phyloP scores from a whole-genome alignment of 2,113 vertebrate species.

The Rissa tridactyla region DNA sequence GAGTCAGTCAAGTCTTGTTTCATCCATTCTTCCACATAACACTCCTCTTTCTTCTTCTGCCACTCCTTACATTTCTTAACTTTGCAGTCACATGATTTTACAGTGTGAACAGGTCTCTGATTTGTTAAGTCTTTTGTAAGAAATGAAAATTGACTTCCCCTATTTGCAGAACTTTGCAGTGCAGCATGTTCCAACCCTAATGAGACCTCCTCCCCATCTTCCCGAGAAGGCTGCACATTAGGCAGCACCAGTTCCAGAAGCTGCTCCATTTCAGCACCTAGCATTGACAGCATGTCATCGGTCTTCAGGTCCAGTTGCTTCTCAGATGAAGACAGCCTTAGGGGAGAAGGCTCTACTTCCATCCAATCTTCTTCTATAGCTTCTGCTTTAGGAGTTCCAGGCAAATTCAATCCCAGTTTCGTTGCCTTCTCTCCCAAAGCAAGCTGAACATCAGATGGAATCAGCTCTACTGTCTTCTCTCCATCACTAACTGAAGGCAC shows the following conservation, averaged over 20 bases:
- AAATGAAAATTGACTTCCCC: neutral
- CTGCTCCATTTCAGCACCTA: neutral
- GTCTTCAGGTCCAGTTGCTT: neutral
- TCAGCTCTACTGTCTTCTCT: neutral
- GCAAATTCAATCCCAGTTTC: neutral
- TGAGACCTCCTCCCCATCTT: neutral
- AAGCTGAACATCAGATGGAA: neutral
- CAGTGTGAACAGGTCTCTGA: neutral
- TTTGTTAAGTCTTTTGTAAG: neutral
- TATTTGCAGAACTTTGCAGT: neutral
- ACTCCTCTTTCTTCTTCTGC: neutral
- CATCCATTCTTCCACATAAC: neutral
- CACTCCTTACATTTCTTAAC: neutral
- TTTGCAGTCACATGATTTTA: neutral
- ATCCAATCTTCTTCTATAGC: neutral
- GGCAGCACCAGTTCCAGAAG: neutral
- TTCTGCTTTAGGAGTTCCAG: constrained; percentile 12
- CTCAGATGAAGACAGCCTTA: neutral
- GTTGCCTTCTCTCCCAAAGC: neutral
- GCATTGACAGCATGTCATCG: neutral
- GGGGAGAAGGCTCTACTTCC: neutral
- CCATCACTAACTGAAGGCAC: neutral
- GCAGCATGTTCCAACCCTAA: neutral
- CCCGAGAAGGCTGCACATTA: neutral
- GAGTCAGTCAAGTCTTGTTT: neutral